These are phyloP conservation scores for Neoaliturus tenellus DNA, from an alignment of 2,888 invertebrate genomes.

Conservation along the genomic window DNA sequence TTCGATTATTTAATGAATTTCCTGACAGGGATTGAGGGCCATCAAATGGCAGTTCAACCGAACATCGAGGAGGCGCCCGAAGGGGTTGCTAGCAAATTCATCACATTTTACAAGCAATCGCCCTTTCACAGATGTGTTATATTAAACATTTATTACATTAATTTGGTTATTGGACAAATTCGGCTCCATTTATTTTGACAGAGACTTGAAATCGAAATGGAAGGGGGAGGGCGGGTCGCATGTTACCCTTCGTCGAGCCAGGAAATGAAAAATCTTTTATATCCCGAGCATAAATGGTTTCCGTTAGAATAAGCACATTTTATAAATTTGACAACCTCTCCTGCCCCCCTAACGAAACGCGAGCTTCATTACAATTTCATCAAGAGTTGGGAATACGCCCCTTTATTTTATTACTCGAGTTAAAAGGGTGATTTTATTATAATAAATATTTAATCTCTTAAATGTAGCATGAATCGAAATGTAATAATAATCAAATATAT, in stretches of 20 bases:
- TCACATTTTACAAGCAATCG: slow-evolving; percentile 47
- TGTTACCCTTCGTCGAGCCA: slow-evolving; percentile 26
- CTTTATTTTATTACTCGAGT: background rate
- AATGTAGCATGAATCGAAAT: too few relatives aligned
- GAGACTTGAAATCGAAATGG: slow-evolving; percentile 46
- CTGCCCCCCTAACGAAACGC: background rate
- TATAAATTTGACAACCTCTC: slow-evolving; percentile 4
- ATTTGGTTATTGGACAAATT: slow-evolving; percentile 47
- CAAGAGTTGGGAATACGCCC: slow-evolving; percentile 1
- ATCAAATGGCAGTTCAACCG: background rate
- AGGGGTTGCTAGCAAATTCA: slow-evolving; percentile 29
- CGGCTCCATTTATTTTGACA: slow-evolving; percentile 45
- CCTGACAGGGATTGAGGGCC: background rate
- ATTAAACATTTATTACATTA: slow-evolving; percentile 44
- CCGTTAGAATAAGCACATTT: slow-evolving; percentile 41
- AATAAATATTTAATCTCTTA: background rate
- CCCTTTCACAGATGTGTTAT: slow-evolving; percentile 40
- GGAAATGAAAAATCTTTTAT: slow-evolving; percentile 51
- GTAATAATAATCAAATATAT: too few relatives aligned
- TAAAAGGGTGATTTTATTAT: too few relatives aligned
- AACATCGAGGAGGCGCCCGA: background rate
- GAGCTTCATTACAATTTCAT: slow-evolving; percentile 5
- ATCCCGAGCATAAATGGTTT: slow-evolving; percentile 37
- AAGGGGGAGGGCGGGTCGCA: background rate
- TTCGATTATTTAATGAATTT: too few relatives aligned